Conservation (phyloP, 2,888 invertebrate genomes). For the Magallana nippona region DNA sequence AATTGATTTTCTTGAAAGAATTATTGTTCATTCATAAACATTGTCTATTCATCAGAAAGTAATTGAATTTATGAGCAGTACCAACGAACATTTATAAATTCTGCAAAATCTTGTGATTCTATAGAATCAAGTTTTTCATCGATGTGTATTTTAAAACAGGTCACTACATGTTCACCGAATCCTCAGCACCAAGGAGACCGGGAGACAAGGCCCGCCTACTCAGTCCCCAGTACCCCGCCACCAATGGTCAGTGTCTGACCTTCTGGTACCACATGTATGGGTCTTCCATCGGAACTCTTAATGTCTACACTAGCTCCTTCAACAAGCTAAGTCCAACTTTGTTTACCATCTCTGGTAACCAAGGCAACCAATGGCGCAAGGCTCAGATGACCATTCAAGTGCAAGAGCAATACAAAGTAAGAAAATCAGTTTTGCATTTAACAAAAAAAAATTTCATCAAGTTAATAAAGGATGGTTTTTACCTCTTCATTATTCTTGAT, state of each 20-base stretch:
- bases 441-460: neutral
- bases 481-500: conserved; percentile 29
- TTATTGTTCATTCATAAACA: neutral
- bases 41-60: neutral
- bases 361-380: conserved; percentile 72
- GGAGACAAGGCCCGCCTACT: conserved; percentile 69
- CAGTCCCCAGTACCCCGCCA: conserved; percentile 62
- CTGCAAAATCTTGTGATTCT: too few relatives aligned
- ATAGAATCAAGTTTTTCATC: too few relatives aligned
- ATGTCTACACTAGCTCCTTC: conserved; percentile 64
- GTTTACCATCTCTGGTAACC: conserved; percentile 70
- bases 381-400: conserved; percentile 68
- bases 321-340: conserved; percentile 58
- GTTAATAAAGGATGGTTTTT: neutral
- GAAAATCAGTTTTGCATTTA: neutral
- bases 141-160: conserved; percentile 52
- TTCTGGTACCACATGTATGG: conserved; percentile 78
- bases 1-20: neutral
- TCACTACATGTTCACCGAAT: conserved; percentile 72
- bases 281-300: conserved; percentile 66
- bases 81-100: too few relatives aligned
- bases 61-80: neutral
- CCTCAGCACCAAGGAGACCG: conserved; percentile 58
- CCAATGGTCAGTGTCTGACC: conserved; percentile 68
- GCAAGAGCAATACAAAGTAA: conserved; percentile 64